phyloP scores from a whole-genome alignment of 2,888 invertebrate genomes.

The Apamea sordens region DNA sequence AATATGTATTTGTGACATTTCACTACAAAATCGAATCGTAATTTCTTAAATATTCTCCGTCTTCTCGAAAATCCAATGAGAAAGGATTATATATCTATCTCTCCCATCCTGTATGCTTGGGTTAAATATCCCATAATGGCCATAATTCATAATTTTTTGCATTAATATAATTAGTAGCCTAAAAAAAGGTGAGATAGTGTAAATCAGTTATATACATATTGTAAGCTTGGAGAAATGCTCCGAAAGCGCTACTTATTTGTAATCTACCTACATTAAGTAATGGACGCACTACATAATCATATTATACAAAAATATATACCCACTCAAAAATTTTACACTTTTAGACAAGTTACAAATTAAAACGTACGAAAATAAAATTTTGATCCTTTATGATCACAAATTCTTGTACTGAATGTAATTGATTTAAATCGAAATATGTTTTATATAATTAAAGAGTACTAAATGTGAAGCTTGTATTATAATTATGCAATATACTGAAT shows the following conservation, averaged over 20 bases:
- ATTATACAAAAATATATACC: constrained; percentile 22
- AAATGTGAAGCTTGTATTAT: not conserved
- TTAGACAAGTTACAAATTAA: not conserved
- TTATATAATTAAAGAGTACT: not conserved
- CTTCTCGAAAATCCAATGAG: not conserved
- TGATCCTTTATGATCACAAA: constrained; percentile 27
- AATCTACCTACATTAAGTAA: constrained; percentile 22
- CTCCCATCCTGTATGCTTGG: not conserved
- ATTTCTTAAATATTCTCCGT: not conserved
- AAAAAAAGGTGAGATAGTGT: not conserved
- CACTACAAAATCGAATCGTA: constrained; percentile 14
- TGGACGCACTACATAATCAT: constrained; percentile 25
- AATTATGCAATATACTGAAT: not conserved
- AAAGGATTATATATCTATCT: not conserved
- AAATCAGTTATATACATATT: not conserved
- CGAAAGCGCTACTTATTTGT: constrained; percentile 4
- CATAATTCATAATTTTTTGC: not conserved
- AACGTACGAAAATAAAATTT: constrained; percentile 21
- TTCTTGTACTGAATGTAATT: constrained; percentile 10
- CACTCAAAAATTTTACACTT: not conserved
- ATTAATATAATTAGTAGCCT: not conserved
- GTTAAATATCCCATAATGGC: not conserved
- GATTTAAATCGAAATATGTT: not conserved
- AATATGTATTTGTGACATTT: constrained; percentile 2
- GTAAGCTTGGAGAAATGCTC: not conserved